Evolutionary conservation across 2,797 vertebrate genomes (phyloP), one percentile per base, ranked within the genome.

Genomic region (Danio aesculapii): DNA sequence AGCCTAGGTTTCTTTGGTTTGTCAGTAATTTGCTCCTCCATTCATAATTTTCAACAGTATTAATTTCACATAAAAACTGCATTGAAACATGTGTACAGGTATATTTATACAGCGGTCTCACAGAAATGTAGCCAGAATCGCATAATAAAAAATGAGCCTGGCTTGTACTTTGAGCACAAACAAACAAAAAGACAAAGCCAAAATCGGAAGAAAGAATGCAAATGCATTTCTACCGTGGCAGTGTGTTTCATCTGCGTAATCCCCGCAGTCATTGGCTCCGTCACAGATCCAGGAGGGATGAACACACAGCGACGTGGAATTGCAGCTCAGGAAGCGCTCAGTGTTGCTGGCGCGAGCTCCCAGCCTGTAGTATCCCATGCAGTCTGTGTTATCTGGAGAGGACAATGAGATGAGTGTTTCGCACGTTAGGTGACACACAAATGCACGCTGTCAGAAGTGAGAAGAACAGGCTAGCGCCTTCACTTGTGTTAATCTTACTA

Each of bases 281-380:
- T 99, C 98, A 17, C 98, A 99, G 88, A 98, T 92, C 98, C 98
- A 99, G 41, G 95, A 93, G 0, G 96, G 96, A 88, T 98, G 95
- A 90, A 99, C 93, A 90, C 98, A 99, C 75, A 99, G 94, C 0
- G 97, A 98, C 46, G 98, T 99, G 5, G 96, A 96, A 92, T 99
- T 99, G 89, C 98, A 99, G 86, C 93, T 95, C 89, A 99, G 91
- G 88, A 98, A 99, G 81, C 95, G 93, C 43, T 92, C 70, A 1
- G n/a, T 53, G 4, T 39, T 59, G 68, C 53, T 44, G 86, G 96
- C 94, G 12, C 67, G 83, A 86, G 97, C 94, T 80, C 98, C 98
- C 85, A 99, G 95, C 89, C 96, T 96, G 89, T 97, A 97, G 92
- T 97, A 99, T 91, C 98, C 91, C 77, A 94, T 91, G 79, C 98